Percentiles rank a stretch among this genome's conserved stretches.
These are phyloP conservation scores for Montipora cactus DNA, from an alignment of 64 coral and sea anemone genomes.

Conservation along the genomic window DNA sequence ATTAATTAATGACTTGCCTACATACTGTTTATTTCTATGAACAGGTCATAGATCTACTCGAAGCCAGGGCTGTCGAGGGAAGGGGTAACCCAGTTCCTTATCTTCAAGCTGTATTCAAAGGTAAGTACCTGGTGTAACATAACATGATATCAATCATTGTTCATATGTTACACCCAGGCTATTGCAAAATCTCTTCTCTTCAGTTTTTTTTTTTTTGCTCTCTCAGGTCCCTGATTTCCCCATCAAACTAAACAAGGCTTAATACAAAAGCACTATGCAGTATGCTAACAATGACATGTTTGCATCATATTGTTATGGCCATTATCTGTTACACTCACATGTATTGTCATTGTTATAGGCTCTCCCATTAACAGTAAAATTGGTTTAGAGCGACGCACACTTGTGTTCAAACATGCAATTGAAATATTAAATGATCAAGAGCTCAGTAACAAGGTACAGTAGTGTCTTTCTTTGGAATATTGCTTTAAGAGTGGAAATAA, in stretches of 20 bases:
- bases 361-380: constrained; percentile 72
- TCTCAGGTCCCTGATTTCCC: too few species aligned
- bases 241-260: too few species aligned
- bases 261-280: too few species aligned
- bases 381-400: constrained; percentile 76
- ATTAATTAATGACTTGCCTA: background rate
- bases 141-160: background rate
- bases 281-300: background rate
- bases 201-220: too few species aligned
- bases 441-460: constrained; percentile 76
- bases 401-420: constrained; percentile 75
- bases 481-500: background rate
- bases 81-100: constrained; percentile 76
- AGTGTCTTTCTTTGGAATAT: background rate
- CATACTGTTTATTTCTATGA: background rate
- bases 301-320: background rate
- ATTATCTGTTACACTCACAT: background rate
- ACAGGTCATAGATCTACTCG: constrained; percentile 73
- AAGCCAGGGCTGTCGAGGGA: constrained; percentile 70
- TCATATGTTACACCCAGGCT: too few species aligned
- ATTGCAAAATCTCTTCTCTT: too few species aligned
- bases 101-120: constrained; percentile 85
- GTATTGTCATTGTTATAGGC: constrained; percentile 34
- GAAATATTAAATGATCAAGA: constrained; percentile 80
- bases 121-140: background rate